Percentiles rank a stretch among this genome's conserved stretches.
Conservation (phyloP, 2,113 vertebrate genomes). For the Mohoua ochrocephala region DNA sequence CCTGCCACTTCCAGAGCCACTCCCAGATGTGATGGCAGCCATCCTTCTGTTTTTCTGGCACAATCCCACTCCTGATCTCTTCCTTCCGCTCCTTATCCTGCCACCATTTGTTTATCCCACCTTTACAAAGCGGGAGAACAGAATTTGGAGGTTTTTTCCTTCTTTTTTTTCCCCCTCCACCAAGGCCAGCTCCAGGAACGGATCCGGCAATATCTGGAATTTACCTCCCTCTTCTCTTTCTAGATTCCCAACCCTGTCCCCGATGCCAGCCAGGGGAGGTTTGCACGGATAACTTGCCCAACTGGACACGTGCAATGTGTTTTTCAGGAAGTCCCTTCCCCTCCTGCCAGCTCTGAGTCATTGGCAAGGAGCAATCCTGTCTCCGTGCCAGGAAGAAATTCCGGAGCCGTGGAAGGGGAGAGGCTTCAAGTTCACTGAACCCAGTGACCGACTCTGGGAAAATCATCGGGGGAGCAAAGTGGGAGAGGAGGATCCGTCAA, state of each 20-base stretch:
- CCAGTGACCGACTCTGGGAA: not conserved
- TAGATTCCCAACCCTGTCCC: not conserved
- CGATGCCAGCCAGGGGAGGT: not conserved
- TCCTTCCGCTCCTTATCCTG: not conserved
- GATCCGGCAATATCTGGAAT: not conserved
- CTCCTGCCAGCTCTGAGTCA: conserved; percentile 28
- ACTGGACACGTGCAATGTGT: not conserved
- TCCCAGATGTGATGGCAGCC: not conserved
- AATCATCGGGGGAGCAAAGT: not conserved
- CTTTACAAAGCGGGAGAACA: not conserved
- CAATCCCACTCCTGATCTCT: not conserved
- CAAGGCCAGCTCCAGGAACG: not conserved
- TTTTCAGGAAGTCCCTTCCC: conserved; percentile 21
- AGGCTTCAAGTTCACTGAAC: not conserved
- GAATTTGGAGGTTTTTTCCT: accelerated
- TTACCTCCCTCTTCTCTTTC: not conserved
- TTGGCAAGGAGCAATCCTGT: not conserved
- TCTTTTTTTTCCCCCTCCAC: not conserved
- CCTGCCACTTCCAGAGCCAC: not conserved
- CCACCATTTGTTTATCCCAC: not conserved
- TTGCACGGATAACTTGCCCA: not conserved
- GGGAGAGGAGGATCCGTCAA: not conserved
- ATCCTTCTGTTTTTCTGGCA: not conserved
- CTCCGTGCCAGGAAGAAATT: not conserved
- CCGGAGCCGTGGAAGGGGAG: not conserved